Evolutionary conservation across 2,797 vertebrate species (phyloP).

Genomic region (Cossypha caffra): DNA sequence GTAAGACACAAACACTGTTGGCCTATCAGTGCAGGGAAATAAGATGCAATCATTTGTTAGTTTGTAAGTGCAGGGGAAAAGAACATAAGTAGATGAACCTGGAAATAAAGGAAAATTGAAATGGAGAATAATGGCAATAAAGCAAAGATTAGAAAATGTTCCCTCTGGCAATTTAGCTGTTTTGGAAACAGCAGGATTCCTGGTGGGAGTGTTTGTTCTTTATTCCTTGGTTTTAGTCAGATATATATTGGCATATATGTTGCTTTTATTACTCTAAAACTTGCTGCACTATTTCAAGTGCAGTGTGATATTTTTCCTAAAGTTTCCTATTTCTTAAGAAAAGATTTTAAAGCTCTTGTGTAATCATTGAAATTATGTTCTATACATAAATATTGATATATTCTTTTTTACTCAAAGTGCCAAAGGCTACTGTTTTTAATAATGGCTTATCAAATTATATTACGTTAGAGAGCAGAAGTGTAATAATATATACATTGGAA

Average conservation of each 20-base stretch:
- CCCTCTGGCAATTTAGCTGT: constrained; percentile 69
- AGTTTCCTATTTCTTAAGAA: constrained; percentile 82
- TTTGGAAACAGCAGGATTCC: constrained; percentile 67
- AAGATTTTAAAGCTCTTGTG: constrained; percentile 83
- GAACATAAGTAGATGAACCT: constrained; percentile 54
- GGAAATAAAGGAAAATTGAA: constrained; percentile 50
- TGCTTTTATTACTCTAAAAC: constrained; percentile 75
- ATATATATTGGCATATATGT: constrained; percentile 61
- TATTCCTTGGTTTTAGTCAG: constrained; percentile 69
- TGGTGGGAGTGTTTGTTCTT: constrained; percentile 70
- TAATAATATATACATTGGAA: constrained; percentile 75
- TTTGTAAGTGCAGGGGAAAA: constrained; percentile 53
- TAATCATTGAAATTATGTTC: constrained; percentile 81
- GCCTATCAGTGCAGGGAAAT: constrained; percentile 49
- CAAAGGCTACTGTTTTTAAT: constrained; percentile 86
- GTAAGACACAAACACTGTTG: constrained; percentile 44
- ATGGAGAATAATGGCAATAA: constrained; percentile 78
- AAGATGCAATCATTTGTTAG: constrained; percentile 41
- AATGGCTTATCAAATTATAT: constrained; percentile 79
- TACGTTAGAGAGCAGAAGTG: constrained; percentile 76
- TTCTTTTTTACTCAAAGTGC: constrained; percentile 86
- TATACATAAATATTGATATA: constrained; percentile 84
- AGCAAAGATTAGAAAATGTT: constrained; percentile 70
- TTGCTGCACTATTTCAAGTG: constrained; percentile 79
- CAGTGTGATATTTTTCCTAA: constrained; percentile 79